Base-by-base conservation (phyloP, 2,797 vertebrate genomes). In the Coregonus sp. region DNA sequence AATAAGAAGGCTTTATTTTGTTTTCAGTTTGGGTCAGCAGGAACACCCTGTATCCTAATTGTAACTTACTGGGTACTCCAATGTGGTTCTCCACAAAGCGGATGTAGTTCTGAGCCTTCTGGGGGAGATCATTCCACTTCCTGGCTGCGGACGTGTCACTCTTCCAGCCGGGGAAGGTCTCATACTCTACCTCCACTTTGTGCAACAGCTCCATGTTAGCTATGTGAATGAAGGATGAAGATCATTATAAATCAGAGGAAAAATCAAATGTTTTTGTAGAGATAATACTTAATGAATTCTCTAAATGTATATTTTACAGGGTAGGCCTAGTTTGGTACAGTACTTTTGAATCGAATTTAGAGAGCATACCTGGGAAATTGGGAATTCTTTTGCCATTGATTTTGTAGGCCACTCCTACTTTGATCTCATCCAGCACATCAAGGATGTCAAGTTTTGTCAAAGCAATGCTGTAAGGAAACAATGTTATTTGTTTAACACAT, bases 371-470 rank as follows among this genome's bases (percentile, higher is more conserved):
- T 94, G 98, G 98, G 92, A 99, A 99, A 91, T 99, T 96, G 0
- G 97, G 98, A 81, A 99, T 97, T 92, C 96, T 95, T 90, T 98
- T 99, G 69, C 97, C 97, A 5, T 95, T 96, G 76, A 99, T 87
- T 90, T 96, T 99, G 91, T 99, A 99, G 18, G 98, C 95, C 40
- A 99, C 86, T 65, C 97, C 97, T 0, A 99, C 95, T 95, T 98
- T 98, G 83, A 99, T 97, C 91, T 99, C 98, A 86, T 96, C 96
- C 89, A 99, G 90, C 80, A 96, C 93, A 76, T 99, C 98, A 76
- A 99, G 91, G 93, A 99, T 99, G 92, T 99, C 98, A 89, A 99
- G 94, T 92, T 99, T 99, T 81, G 97, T 99, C 87, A 99, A 92
- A 71, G 98, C 98, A 91, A 99, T 95, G 85, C 98, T 99, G 91